Evolutionary conservation across 1,140 invertebrate genomes (phyloP).

Genomic region (Atta cephalotes): DNA sequence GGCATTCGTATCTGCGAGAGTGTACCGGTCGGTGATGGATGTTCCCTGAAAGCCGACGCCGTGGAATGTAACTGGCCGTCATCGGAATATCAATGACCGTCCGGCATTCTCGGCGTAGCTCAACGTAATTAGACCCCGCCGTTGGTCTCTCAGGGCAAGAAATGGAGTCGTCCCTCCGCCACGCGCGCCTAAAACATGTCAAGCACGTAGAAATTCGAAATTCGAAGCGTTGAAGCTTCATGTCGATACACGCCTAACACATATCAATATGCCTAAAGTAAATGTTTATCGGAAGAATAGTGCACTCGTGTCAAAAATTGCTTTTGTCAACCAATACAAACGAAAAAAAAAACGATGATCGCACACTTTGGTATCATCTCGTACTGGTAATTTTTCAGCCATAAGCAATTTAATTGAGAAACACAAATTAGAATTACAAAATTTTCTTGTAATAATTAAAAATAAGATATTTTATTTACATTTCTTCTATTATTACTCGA

Average conservation of each 20-base stretch:
- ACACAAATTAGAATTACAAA: background rate
- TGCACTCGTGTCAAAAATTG: constrained; percentile 9
- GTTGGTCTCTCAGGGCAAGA: background rate
- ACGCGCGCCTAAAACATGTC: background rate
- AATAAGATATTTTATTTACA: constrained; percentile 1
- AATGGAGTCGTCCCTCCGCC: constrained; percentile 32
- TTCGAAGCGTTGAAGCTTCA: background rate
- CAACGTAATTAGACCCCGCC: constrained; percentile 36
- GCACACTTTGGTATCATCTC: background rate
- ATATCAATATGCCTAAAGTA: background rate
- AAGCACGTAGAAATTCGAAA: background rate
- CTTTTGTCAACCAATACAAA: background rate
- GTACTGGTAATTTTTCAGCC: background rate
- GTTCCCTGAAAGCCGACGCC: constrained; percentile 44
- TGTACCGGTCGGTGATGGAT: constrained; percentile 38
- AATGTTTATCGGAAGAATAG: background rate
- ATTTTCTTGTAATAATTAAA: background rate
- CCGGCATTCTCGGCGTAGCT: constrained; percentile 37
- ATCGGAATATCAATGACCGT: constrained; percentile 58
- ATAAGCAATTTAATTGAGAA: background rate
- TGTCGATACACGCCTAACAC: background rate
- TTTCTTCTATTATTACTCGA: background rate
- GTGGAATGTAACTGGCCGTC: constrained; percentile 51
- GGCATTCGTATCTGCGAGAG: constrained; percentile 14
- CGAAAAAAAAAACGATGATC: background rate